A percentile compares a stretch with the other conserved stretches of the same genome.
These are phyloP conservation scores for Ctenomys sociabilis DNA, from an alignment of 2,113 vertebrate genomes.

Conservation along the genomic window DNA sequence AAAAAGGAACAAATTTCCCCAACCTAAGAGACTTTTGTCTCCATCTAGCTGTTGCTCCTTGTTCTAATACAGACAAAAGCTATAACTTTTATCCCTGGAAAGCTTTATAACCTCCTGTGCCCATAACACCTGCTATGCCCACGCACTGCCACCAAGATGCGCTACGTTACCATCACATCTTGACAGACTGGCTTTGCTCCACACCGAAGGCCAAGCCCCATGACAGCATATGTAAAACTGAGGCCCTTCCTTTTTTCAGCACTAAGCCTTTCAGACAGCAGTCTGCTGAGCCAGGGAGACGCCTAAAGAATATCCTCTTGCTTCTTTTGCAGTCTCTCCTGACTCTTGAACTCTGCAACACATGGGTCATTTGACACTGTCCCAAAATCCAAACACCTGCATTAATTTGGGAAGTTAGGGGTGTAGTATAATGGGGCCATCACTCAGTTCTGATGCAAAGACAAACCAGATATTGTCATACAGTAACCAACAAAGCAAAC, in stretches of 20 bases:
- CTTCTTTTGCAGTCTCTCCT: background rate
- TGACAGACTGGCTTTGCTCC: background rate
- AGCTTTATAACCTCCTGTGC: background rate
- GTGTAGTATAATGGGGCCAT: background rate
- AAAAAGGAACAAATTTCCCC: background rate
- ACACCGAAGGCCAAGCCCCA: background rate
- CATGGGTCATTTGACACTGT: background rate
- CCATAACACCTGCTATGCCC: background rate
- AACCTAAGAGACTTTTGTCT: background rate
- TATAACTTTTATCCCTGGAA: background rate
- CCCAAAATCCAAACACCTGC: background rate
- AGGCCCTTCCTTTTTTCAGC: background rate
- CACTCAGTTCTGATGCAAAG: background rate
- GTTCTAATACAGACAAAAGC: background rate
- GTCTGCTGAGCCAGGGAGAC: background rate
- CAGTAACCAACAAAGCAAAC: background rate
- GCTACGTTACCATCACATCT: background rate
- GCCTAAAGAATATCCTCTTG: background rate
- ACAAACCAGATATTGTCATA: background rate
- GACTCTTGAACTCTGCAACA: background rate
- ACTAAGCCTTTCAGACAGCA: background rate
- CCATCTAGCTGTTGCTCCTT: background rate
- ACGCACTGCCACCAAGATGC: background rate
- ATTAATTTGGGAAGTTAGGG: background rate
- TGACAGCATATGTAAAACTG: background rate